These are phyloP conservation scores for Drosophila tristis DNA, from an alignment of 1,140 invertebrate species.

Conservation along the genomic window DNA sequence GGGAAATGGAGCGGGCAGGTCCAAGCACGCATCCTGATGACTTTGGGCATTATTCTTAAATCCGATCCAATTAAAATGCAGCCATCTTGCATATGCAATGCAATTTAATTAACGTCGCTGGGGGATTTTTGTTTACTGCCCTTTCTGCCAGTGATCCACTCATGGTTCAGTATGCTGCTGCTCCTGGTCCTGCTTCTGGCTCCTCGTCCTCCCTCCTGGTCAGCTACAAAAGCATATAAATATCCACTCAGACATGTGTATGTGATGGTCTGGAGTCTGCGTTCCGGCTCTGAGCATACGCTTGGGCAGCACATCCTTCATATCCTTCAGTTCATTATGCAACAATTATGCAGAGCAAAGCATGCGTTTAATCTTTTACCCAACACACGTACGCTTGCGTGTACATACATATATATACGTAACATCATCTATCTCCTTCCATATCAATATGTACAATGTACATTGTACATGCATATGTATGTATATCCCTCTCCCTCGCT, in stretches of 20 bases:
- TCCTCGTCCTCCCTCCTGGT: conserved; percentile 18
- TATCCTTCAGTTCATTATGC: conserved; percentile 83
- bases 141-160: conserved; percentile 44
- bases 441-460: not conserved
- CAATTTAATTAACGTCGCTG: conserved; percentile 81
- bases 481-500: conserved; percentile 2
- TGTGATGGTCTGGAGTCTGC: conserved; percentile 38
- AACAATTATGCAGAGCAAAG: conserved; percentile 82
- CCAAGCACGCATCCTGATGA: conserved; percentile 50
- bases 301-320: conserved; percentile 66
- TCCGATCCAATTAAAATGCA: conserved; percentile 82
- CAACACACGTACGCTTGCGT: conserved; percentile 43
- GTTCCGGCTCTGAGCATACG: conserved; percentile 17
- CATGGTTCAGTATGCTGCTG: not conserved
- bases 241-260: conserved; percentile 55
- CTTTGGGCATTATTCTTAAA: conserved; percentile 81
- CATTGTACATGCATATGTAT: not conserved
- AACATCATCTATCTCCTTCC: conserved; percentile 4
- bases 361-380: conserved; percentile 81
- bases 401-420: conserved; percentile 13
- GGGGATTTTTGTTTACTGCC: conserved; percentile 64
- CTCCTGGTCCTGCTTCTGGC: not conserved
- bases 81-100: conserved; percentile 79
- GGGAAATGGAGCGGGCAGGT: not conserved
- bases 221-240: conserved; percentile 70